Evolutionary conservation across 2,113 vertebrate genomes (phyloP), one percentile per base, ranked within the genome.

Genomic region (Raja brachyura): DNA sequence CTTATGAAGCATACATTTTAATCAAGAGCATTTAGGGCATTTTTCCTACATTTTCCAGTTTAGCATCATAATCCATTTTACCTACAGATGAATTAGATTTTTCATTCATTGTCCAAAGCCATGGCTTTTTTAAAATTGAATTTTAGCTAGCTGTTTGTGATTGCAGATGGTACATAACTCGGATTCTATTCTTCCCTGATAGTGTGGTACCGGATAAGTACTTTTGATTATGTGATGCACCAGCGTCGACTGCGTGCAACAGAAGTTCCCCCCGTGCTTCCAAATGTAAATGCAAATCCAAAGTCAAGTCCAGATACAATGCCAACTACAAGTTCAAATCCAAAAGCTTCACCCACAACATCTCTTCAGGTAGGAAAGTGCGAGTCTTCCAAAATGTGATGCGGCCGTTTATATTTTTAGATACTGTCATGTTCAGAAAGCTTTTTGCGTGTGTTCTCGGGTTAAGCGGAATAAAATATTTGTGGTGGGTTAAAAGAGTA

Each of bases 131-230:
- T n/a, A n/a, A n/a, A n/a, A n/a, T n/a, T n/a, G n/a, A n/a, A n/a
- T n/a, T n/a, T n/a, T n/a, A n/a, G n/a, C n/a, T n/a, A 56, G 48
- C 9, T 4, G 25, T 13, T 63, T n/a, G 59, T 31, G 63, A 31
- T 63, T 61, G n/a, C 48, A 59, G 56, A 59, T 59, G 11, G 56
- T 59, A 61, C 83, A 88, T 31, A 33, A 56, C n/a, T 59, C n/a
- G 25, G n/a, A 22, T 18, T 48, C n/a, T 14, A 10, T 85, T 93
- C 59, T 95, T 92, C 93, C 74, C 10, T 78, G 93, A 0, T 88
- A 99, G 98, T 99, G 97, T 98, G 98, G 98, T 98, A 99, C 96
- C 97, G 97, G 93, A 95, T 99, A 93, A 99, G 97, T 74, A 99
- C 98, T 0, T 99, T 98, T 0, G 98, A 99, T 94, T 99, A 99